A percentile compares a stretch with the other conserved stretches of the same genome.
Evolutionary conservation across 2,113 vertebrate genomes (phyloP).

Genomic region (Pagrus major): DNA sequence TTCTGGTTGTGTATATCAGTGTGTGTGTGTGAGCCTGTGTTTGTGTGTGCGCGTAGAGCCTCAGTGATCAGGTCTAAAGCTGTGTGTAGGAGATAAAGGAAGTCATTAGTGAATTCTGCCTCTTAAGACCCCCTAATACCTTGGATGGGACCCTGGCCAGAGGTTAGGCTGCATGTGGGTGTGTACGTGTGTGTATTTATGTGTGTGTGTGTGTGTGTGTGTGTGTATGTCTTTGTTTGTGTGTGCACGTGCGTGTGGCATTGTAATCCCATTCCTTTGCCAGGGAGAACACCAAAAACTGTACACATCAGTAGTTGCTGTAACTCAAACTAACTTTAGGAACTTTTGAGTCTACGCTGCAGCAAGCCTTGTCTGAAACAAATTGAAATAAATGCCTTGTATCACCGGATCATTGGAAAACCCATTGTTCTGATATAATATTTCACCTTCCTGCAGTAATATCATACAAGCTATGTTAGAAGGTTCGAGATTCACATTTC

Average conservation of each 20-base stretch:
- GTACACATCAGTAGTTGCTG: slow-evolving; percentile 48
- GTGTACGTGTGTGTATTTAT: slow-evolving; percentile 13
- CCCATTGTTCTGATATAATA: slow-evolving; percentile 54
- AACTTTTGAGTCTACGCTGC: slow-evolving; percentile 59
- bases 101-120: slow-evolving; percentile 80
- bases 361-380: slow-evolving; percentile 49
- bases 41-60: slow-evolving; percentile 43
- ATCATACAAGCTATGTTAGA: slow-evolving; percentile 43
- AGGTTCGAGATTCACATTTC: slow-evolving; percentile 51
- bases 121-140: slow-evolving; percentile 79
- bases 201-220: slow-evolving; percentile 17
- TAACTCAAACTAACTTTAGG: slow-evolving; percentile 57
- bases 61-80: slow-evolving; percentile 79
- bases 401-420: slow-evolving; percentile 60
- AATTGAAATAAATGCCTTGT: slow-evolving; percentile 68
- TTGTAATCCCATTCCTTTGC: slow-evolving; percentile 48
- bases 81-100: slow-evolving; percentile 79
- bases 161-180: slow-evolving; percentile 55
- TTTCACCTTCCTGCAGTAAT: slow-evolving; percentile 55
- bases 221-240: too few relatives aligned
- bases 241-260: slow-evolving; percentile 1
- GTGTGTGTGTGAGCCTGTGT: slow-evolving; percentile 4
- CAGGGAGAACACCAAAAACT: slow-evolving; percentile 45
- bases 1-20: slow-evolving; percentile 4
- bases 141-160: slow-evolving; percentile 77